A percentile compares a stretch with the other conserved stretches of the same genome.
Evolutionary conservation across 2,113 vertebrate genomes (phyloP).

Genomic region (Rhombomys opimus): DNA sequence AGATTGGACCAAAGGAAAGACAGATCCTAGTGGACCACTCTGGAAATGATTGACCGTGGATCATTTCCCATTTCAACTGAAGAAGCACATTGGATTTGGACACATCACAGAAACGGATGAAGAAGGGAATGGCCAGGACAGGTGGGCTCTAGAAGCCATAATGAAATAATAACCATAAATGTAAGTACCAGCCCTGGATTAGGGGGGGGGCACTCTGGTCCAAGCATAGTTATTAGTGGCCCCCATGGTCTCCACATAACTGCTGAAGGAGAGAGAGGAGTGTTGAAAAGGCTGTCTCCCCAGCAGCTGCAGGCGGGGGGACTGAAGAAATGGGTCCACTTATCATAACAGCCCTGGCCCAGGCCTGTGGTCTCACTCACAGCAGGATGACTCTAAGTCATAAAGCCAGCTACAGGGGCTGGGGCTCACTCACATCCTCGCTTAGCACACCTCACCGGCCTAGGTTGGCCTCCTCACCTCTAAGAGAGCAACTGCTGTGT

Average conservation of each 20-base stretch:
- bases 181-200: not conserved
- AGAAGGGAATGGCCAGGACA: not conserved
- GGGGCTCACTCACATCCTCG: not conserved
- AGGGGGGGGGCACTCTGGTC: not conserved
- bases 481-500: not conserved
- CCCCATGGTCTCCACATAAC: not conserved
- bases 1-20: not conserved
- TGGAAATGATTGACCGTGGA: not conserved
- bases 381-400: not conserved
- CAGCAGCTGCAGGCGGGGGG: not conserved
- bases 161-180: not conserved
- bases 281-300: not conserved
- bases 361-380: not conserved
- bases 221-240: not conserved
- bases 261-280: not conserved
- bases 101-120: not conserved
- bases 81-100: not conserved
- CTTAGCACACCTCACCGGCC: not conserved
- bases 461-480: not conserved
- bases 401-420: not conserved
- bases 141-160: not conserved
- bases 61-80: not conserved
- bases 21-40: not conserved
- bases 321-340: not conserved
- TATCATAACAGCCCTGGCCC: accelerated